Evolutionary conservation across 2,113 vertebrate genomes (phyloP).

Genomic region (Podarcis raffonei): DNA sequence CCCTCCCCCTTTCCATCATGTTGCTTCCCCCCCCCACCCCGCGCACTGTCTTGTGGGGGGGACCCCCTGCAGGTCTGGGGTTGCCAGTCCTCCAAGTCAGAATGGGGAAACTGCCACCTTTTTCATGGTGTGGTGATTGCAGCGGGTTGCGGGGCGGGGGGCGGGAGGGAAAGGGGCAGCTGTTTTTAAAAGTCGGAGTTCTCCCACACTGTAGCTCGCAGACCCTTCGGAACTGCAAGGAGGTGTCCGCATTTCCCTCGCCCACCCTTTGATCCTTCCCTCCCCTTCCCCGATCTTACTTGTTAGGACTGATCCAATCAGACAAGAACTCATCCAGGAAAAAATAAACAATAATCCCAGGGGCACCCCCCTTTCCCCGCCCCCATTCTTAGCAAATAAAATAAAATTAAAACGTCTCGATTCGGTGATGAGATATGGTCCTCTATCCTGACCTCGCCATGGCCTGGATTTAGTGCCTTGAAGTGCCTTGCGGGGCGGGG

Average conservation of each 20-base stretch:
- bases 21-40: too few species aligned
- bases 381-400: background rate
- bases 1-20: too few species aligned
- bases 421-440: background rate
- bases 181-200: background rate
- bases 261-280: background rate
- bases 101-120: conserved; percentile 64
- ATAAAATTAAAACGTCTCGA: background rate
- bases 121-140: background rate
- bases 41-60: background rate
- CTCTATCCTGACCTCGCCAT: too few species aligned
- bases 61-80: background rate
- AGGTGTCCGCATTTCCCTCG: background rate
- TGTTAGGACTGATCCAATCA: too few species aligned
- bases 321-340: too few species aligned
- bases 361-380: background rate
- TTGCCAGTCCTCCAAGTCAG: conserved; percentile 49
- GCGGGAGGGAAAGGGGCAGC: background rate
- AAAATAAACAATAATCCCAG: background rate
- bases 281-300: background rate
- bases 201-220: background rate
- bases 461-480: too few species aligned
- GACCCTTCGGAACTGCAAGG: background rate
- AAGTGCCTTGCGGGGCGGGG: too few species aligned
- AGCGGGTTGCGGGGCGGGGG: too few species aligned